Base-by-base conservation (phyloP, 2,113 vertebrate species). In the Mobula birostris region DNA sequence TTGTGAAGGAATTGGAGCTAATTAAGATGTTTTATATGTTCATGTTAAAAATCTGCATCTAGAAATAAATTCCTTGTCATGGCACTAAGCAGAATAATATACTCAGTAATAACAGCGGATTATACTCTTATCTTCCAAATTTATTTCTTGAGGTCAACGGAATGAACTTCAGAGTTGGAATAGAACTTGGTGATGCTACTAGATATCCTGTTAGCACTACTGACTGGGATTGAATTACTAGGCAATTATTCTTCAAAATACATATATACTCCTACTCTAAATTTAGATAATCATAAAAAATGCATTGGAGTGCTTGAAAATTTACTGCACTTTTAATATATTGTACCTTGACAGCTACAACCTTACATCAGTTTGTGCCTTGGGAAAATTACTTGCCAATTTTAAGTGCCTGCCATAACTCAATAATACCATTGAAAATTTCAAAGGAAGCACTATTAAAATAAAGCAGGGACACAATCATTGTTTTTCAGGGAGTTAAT, bases 241-340 rank as follows among this genome's bases (percentile, higher is more conserved):
- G 3, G 19, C 72, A 74, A 74, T 24, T 74, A 24, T 85, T 90
- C 29, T n/a, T 66, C 15, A 8, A 32, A 90, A 29, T 15, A 48
- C 48, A 4, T 48, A 66, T 68, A 90, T 9, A 21, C 29, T 66
- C 5, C 0, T 6, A 19, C 32, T 66, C 85, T 90, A 90, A 90
- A 19, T 90, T 32, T 68, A 90, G 4, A n/a, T 6, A 9, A 7
- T 90, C 29, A 15, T 68, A 32, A 90, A 63, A 63, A 63, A 2
- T 15, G 14, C 29, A 36, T 27, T 32, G n/a, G 29, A 14, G 6
- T 19, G 58, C 29, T 88, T 63, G 85, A 88, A 88, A 88, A 88
- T 88, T 88, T 88, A 88, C 58, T 88, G 85, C 85, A 66, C 7
- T 83, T 83, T 58, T 83, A 56, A 66, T 87, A 63, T 90, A 66